Conservation (phyloP, 2,888 invertebrate species). For the Nasonovia ribisnigri region DNA sequence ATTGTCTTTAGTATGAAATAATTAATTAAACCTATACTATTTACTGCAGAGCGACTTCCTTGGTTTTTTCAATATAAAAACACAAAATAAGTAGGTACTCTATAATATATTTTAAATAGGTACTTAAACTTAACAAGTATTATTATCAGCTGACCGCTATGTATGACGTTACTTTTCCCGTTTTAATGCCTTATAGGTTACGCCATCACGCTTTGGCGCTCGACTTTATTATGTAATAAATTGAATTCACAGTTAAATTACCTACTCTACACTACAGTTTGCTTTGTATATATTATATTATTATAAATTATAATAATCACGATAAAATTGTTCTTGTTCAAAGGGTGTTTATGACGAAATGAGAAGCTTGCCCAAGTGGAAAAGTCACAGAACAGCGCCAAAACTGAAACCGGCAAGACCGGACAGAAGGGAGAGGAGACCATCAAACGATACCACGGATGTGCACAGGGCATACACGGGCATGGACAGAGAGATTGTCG, state of each 20-base stretch:
- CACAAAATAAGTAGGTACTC: neutral
- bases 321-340: neutral
- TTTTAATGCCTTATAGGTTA: neutral
- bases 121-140: neutral
- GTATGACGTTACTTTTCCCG: neutral
- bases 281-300: neutral
- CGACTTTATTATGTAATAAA: neutral
- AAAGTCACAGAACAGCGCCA: constrained; percentile 4
- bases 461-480: constrained; percentile 69
- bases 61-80: neutral
- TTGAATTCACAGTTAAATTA: neutral
- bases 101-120: neutral
- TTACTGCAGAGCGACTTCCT: neutral
- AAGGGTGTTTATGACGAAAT: constrained; percentile 31
- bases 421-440: constrained; percentile 38
- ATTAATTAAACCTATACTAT: neutral
- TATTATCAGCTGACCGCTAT: neutral
- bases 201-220: neutral
- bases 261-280: neutral
- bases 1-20: neutral
- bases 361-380: constrained; percentile 33
- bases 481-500: constrained; percentile 71
- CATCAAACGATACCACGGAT: neutral
- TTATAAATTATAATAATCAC: neutral
- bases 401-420: neutral